Evolutionary conservation across 2,888 invertebrate species (phyloP).

Genomic region (Plutella xylostella): DNA sequence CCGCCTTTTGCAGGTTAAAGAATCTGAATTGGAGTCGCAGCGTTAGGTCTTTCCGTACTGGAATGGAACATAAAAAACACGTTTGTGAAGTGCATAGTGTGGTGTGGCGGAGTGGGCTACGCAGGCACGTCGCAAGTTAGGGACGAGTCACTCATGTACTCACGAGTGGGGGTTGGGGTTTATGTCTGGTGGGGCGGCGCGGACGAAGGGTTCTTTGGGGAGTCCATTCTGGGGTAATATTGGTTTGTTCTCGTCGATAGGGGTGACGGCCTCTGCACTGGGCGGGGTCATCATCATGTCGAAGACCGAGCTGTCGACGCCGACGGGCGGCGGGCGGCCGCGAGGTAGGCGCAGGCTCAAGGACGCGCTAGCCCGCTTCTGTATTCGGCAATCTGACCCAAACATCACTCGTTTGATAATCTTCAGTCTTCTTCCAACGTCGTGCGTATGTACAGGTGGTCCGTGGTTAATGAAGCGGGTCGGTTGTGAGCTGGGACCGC

Average conservation of each 20-base stretch:
- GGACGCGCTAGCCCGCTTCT: conserved; percentile 56
- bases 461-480: neutral
- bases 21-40: conserved; percentile 95
- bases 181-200: conserved; percentile 44
- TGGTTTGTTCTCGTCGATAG: conserved; percentile 27
- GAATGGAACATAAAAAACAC: conserved; percentile 50
- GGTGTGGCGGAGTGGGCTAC: neutral
- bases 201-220: conserved; percentile 32
- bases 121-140: conserved; percentile 24
- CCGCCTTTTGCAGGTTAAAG: conserved; percentile 92
- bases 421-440: neutral
- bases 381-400: conserved; percentile 62
- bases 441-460: neutral
- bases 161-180: conserved; percentile 66
- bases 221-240: conserved; percentile 16
- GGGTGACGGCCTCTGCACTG: conserved; percentile 53
- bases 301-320: conserved; percentile 48
- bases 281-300: conserved; percentile 50
- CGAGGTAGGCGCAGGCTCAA: conserved; percentile 54
- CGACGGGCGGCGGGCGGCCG: conserved; percentile 52
- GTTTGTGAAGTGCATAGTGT: neutral
- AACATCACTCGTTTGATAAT: neutral
- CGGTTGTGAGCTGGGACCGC: neutral
- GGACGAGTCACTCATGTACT: conserved; percentile 47
- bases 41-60: conserved; percentile 97